A percentile compares a stretch with the other conserved stretches of the same genome.
These are phyloP conservation scores for Vanessa tameamea DNA, from an alignment of 1,140 invertebrate genomes.

Conservation along the genomic window DNA sequence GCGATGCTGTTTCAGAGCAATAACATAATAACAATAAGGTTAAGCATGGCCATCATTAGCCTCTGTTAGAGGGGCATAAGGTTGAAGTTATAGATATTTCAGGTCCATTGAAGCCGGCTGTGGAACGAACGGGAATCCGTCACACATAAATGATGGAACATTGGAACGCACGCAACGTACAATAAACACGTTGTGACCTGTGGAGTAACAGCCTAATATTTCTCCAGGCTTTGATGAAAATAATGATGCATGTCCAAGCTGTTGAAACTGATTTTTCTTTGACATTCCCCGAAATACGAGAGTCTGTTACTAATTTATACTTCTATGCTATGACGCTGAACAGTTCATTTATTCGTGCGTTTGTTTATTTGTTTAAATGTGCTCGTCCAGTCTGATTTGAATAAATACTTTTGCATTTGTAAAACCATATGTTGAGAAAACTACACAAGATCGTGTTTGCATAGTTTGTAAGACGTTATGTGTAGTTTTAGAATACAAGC, in stretches of 20 bases:
- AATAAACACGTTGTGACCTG: constrained; percentile 15
- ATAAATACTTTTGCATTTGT: too few relatives aligned
- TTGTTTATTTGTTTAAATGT: too few relatives aligned
- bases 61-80: constrained; percentile 5
- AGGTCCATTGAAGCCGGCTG: constrained; percentile 19
- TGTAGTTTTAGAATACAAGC: background rate
- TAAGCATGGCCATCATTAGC: background rate
- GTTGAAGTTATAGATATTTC: background rate
- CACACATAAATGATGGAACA: constrained; percentile 37
- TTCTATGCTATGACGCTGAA: too few relatives aligned
- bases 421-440: too few relatives aligned
- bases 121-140: constrained; percentile 34
- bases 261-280: background rate
- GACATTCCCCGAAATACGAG: background rate
- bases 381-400: too few relatives aligned
- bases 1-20: constrained; percentile 31
- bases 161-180: constrained; percentile 32
- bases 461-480: background rate
- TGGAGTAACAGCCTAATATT: constrained; percentile 12
- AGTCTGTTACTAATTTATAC: too few relatives aligned
- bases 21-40: constrained; percentile 28
- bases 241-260: constrained; percentile 1
- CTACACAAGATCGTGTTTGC: too few relatives aligned
- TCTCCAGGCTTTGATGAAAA: constrained; percentile 3
- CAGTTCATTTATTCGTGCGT: too few relatives aligned